Evolutionary conservation across 2,888 invertebrate genomes (phyloP).

Genomic region (Aleiodes testaceus): DNA sequence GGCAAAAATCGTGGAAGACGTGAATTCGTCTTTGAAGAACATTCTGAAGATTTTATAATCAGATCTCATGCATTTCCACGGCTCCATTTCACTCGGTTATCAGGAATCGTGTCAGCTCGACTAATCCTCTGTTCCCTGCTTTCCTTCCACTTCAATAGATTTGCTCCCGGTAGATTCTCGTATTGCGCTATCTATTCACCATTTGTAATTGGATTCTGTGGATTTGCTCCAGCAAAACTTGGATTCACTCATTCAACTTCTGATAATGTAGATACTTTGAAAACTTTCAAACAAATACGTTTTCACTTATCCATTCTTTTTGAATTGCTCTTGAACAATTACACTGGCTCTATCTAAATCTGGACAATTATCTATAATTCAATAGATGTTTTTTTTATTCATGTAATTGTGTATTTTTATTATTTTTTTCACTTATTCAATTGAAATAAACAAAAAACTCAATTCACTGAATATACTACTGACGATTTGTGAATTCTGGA

Average conservation of each 20-base stretch:
- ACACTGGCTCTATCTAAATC: too few species aligned
- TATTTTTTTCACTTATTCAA: background rate
- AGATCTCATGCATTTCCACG: constrained; percentile 50
- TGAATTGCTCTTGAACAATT: too few species aligned
- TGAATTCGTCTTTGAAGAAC: background rate
- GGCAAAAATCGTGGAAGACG: background rate
- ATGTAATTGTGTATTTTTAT: background rate
- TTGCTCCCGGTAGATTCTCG: too few species aligned
- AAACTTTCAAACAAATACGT: too few species aligned
- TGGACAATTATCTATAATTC: too few species aligned
- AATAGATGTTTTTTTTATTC: background rate
- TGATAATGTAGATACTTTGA: too few species aligned
- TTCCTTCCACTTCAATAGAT: too few species aligned
- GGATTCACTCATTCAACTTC: too few species aligned
- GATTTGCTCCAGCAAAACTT: too few species aligned
- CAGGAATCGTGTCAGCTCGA: constrained; percentile 44
- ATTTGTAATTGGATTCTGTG: too few species aligned
- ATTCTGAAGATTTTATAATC: background rate
- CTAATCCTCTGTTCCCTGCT: constrained; percentile 32
- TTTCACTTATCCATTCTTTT: too few species aligned
- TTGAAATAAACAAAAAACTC: constrained; percentile 1
- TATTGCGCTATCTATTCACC: too few species aligned
- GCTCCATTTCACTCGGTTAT: constrained; percentile 47
- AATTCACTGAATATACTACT: background rate
- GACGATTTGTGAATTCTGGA: constrained; percentile 32